Evolutionary conservation across 2,113 vertebrate species (phyloP).

Genomic region (Siniperca knerii): DNA sequence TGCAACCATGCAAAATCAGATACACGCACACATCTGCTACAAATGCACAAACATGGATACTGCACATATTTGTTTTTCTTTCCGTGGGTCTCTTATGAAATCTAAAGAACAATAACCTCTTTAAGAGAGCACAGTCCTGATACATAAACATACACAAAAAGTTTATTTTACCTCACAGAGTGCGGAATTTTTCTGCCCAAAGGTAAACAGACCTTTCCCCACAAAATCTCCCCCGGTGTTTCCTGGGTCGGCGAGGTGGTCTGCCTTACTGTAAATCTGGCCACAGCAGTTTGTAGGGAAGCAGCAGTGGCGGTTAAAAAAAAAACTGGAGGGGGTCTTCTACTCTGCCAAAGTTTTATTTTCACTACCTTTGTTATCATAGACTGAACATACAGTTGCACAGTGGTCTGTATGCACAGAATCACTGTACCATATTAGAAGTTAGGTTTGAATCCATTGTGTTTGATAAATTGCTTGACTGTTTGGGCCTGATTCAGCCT

Average conservation of each 20-base stretch:
- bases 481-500: constrained; percentile 29
- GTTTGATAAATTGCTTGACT: constrained; percentile 31
- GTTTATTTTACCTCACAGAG: constrained; percentile 77
- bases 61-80: constrained; percentile 62
- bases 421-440: not conserved
- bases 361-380: constrained; percentile 25
- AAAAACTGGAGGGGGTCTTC: not conserved
- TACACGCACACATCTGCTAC: constrained; percentile 63
- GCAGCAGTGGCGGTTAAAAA: constrained; percentile 3
- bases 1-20: constrained; percentile 62
- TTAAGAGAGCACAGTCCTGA: constrained; percentile 58
- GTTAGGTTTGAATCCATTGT: constrained; percentile 20
- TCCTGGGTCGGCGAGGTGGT: constrained; percentile 51
- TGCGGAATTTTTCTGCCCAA: constrained; percentile 61
- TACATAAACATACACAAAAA: constrained; percentile 61
- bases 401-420: constrained; percentile 20
- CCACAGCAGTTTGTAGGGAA: constrained; percentile 56
- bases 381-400: constrained; percentile 14
- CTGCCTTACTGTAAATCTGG: constrained; percentile 67
- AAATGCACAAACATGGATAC: constrained; percentile 60
- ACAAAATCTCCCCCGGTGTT: constrained; percentile 58
- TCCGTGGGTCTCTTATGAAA: constrained; percentile 69
- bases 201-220: constrained; percentile 75
- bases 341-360: constrained; percentile 8
- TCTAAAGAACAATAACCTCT: constrained; percentile 77